Conservation (phyloP, 2,113 vertebrate genomes). For the Sardina pilchardus region DNA sequence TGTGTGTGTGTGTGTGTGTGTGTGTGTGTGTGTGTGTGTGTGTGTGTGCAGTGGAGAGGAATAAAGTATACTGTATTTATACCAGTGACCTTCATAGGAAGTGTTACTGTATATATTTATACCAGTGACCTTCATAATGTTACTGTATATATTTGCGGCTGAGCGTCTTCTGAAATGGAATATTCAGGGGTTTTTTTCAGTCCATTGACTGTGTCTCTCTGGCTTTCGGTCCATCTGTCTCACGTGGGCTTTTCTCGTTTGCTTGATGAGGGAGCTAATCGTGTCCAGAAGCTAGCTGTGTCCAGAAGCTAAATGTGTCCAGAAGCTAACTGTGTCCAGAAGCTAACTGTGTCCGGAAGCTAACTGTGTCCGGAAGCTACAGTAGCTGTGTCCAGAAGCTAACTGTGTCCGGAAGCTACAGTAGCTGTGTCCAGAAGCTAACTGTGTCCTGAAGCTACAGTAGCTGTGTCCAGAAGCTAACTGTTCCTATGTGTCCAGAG, state of each 20-base stretch:
- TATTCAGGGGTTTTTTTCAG: neutral
- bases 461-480: too few species aligned
- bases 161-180: neutral
- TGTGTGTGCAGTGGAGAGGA: neutral
- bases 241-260: neutral
- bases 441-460: too few species aligned
- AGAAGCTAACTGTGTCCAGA: too few species aligned
- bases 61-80: neutral
- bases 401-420: too few species aligned
- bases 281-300: too few species aligned
- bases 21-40: conserved; percentile 13
- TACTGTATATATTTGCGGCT: neutral
- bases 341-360: too few species aligned
- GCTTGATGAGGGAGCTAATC: neutral
- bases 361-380: too few species aligned
- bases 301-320: too few species aligned
- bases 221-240: neutral
- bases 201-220: neutral
- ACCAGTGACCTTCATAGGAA: too few species aligned
- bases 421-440: too few species aligned
- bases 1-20: conserved; percentile 20
- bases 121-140: too few species aligned
- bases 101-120: neutral
- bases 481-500: neutral
- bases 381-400: too few species aligned